Evolutionary conservation across 2,113 vertebrate genomes (phyloP), one percentile per base, ranked within the genome.

Genomic region (Anguilla japonica): DNA sequence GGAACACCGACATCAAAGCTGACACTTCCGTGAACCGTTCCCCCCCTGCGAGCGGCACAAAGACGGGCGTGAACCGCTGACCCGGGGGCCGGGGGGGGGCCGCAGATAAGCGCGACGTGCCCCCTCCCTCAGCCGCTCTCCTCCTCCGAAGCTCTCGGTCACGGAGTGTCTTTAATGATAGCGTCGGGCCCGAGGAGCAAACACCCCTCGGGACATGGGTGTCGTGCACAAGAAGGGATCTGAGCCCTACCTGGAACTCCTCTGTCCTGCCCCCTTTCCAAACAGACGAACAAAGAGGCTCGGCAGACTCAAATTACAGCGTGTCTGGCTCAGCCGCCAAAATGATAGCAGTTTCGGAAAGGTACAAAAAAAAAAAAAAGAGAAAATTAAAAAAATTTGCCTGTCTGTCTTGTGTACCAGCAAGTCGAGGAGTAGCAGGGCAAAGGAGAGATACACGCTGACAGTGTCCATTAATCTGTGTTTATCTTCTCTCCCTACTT

Each of bases 61-160:
- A 89, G 90, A 88, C 84, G 86, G 79, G 88, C 82, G 63, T 90
- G 88, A 90, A 90, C 90, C 89, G 81, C 87, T 90, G 89, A 90
- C 89, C 90, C 7, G 1, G 34, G 41, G 78, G 86, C 43, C 63
- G 79, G 79, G 89, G 88, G 79, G 89, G 89, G 87, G 88, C 86
- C 22, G 79, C 41, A 13, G 84, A 87, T 80, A 79, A 86, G 63
- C 86, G 18, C 81, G 87, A 84, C 8, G 2, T 11, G 79, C 84
- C 83, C 40, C 56, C 57, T 41, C 41, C 15, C 80, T 81, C 85
- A 87, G 86, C 85, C 13, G 9, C 50, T 14, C 7, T 9, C 43
- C 9, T 86, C 56, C 84, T 53, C 13, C 34, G 34, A 50, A 57
- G 81, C 86, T 81, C 81, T 80, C 86, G 53, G 85, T 79, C 85